Percentiles rank a stretch among this genome's conserved stretches.
Conservation (phyloP, 2,113 vertebrate species). For the Taxidea taxus region DNA sequence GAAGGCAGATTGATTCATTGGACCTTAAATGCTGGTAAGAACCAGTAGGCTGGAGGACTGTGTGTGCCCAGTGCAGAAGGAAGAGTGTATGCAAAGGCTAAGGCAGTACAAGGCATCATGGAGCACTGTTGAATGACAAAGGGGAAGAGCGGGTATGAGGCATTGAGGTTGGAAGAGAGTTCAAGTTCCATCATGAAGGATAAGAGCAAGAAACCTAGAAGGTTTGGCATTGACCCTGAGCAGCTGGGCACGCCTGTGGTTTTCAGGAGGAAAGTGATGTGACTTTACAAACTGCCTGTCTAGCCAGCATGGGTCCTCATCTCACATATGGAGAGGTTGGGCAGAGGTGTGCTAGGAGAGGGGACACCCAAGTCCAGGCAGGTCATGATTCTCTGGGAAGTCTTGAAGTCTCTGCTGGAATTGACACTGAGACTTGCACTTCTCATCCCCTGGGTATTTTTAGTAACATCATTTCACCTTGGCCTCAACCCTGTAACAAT, state of each 20-base stretch:
- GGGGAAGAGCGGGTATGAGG: background rate
- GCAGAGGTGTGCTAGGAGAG: accelerated
- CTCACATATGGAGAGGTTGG: accelerated
- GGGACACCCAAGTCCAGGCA: accelerated
- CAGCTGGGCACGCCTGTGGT: accelerated
- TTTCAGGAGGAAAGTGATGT: background rate
- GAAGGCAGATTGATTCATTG: background rate
- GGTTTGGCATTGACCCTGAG: background rate
- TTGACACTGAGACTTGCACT: accelerated
- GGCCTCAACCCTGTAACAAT: background rate
- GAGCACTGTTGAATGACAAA: accelerated
- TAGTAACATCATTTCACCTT: background rate
- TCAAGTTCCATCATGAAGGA: accelerated
- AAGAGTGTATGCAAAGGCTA: accelerated
- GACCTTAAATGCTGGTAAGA: background rate
- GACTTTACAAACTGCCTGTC: accelerated
- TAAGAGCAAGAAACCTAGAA: background rate
- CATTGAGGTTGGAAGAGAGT: background rate
- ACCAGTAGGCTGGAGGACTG: accelerated
- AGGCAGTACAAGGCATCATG: accelerated
- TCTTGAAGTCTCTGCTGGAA: accelerated
- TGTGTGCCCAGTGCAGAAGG: accelerated
- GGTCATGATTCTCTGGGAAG: accelerated
- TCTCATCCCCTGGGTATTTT: background rate
- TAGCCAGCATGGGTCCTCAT: accelerated